phyloP scores from a whole-genome alignment of 2,888 invertebrate species.

The Megalurothrips usitatus region DNA sequence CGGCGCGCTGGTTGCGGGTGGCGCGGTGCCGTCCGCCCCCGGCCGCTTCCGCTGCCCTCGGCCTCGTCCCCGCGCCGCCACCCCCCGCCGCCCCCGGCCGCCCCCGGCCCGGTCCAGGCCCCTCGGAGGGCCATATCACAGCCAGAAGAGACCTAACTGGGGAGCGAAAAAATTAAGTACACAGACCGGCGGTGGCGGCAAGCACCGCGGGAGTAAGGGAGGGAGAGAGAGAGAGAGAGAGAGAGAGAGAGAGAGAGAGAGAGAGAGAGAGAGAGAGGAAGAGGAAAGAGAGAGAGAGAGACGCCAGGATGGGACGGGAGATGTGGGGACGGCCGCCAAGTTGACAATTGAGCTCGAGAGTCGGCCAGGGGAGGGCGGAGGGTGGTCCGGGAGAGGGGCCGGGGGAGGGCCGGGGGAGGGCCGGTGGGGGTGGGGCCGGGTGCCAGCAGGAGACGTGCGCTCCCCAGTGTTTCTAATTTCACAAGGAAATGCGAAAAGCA shows the following conservation, averaged over 20 bases:
- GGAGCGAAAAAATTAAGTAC: conserved; percentile 26
- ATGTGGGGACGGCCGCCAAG: conserved; percentile 15
- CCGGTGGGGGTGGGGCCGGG: neutral
- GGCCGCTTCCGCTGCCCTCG: neutral
- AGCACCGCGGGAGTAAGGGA: neutral
- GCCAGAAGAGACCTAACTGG: conserved; percentile 5
- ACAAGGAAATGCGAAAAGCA: conserved; percentile 24
- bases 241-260: too few species aligned
- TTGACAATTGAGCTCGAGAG: conserved; percentile 20
- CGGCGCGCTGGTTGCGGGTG: neutral
- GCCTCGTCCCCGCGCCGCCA: too few species aligned
- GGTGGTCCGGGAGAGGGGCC: neutral
- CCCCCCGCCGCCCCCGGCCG: neutral
- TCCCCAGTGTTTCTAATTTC: conserved; percentile 24
- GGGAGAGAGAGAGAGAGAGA: too few species aligned
- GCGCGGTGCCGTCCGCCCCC: neutral
- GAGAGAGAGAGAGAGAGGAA: neutral
- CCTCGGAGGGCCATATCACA: neutral
- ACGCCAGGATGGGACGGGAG: conserved; percentile 3
- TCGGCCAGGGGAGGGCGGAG: neutral
- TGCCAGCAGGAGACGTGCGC: neutral
- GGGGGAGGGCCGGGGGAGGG: neutral
- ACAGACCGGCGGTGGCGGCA: neutral
- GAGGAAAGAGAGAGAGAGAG: neutral
- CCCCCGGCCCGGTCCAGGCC: neutral